Evolutionary conservation across 2,888 invertebrate genomes (phyloP).

Genomic region (Homarus gammarus): DNA sequence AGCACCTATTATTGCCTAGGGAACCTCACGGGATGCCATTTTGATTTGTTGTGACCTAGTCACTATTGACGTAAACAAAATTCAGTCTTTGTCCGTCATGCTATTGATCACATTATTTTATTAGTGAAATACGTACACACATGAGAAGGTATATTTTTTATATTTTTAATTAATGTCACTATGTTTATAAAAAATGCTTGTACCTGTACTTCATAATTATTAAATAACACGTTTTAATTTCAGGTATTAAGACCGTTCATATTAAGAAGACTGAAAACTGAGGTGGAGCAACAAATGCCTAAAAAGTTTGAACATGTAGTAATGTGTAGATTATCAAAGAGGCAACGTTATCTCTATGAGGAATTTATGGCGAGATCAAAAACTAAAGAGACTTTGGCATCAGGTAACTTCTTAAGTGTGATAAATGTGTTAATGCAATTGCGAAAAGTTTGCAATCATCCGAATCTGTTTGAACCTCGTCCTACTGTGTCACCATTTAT

Average conservation of each 20-base stretch:
- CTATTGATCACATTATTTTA: no score
- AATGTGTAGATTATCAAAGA: conserved; percentile 94
- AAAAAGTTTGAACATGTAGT: conserved; percentile 97
- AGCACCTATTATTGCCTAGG: no score
- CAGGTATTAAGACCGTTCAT: conserved; percentile 95
- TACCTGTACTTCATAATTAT: no score
- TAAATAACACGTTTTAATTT: no score
- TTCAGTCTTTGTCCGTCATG: no score
- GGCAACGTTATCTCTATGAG: conserved; percentile 98
- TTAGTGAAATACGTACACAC: no score
- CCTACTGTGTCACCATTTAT: conserved; percentile 96
- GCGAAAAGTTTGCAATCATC: conserved; percentile 98
- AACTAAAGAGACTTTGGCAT: conserved; percentile 94
- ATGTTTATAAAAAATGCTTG: no score
- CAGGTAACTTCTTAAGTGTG: conserved; percentile 95
- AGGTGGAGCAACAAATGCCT: conserved; percentile 98
- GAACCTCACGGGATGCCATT: no score
- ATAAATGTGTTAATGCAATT: conserved; percentile 98
- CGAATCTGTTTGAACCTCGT: conserved; percentile 97
- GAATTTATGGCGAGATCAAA: conserved; percentile 98
- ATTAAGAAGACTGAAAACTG: conserved; percentile 92
- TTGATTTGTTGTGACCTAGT: no score
- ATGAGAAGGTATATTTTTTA: no score
- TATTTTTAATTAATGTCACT: no score
- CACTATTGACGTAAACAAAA: no score